These are phyloP conservation scores for Silurus glanis DNA, from an alignment of 2,113 vertebrate species.

Conservation along the genomic window DNA sequence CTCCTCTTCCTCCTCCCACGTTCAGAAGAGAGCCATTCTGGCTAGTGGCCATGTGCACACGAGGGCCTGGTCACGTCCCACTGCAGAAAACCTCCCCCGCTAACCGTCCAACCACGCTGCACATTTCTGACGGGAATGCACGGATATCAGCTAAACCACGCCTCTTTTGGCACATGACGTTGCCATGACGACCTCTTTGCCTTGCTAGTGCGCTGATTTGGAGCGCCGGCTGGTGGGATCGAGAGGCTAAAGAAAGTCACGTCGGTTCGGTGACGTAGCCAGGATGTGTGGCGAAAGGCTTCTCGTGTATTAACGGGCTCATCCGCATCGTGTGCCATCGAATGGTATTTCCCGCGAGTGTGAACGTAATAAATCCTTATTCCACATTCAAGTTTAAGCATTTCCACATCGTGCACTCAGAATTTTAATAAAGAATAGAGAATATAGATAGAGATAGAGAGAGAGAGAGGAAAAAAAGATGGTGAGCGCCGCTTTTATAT, in stretches of 20 bases:
- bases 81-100: conserved; percentile 67
- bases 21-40: conserved; percentile 15
- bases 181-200: conserved; percentile 62
- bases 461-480: too few relatives aligned
- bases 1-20: too few relatives aligned
- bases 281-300: neutral
- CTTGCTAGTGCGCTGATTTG: conserved; percentile 37
- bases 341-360: neutral
- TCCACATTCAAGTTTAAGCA: neutral
- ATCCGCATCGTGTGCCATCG: too few relatives aligned
- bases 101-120: conserved; percentile 57
- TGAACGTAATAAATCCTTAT: neutral
- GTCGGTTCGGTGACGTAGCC: conserved; percentile 18
- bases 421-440: too few relatives aligned
- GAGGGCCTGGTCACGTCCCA: conserved; percentile 69
- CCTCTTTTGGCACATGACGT: conserved; percentile 47
- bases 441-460: too few relatives aligned
- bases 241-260: conserved; percentile 41
- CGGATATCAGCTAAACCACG: conserved; percentile 55
- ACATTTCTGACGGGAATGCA: conserved; percentile 38
- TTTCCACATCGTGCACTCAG: neutral
- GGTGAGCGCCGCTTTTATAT: too few relatives aligned
- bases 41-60: conserved; percentile 43
- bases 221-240: conserved; percentile 51
- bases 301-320: neutral